A percentile compares a stretch with the other conserved stretches of the same genome.
These are phyloP conservation scores for Perithous albicinctus DNA, from an alignment of 2,888 invertebrate species.

Conservation along the genomic window DNA sequence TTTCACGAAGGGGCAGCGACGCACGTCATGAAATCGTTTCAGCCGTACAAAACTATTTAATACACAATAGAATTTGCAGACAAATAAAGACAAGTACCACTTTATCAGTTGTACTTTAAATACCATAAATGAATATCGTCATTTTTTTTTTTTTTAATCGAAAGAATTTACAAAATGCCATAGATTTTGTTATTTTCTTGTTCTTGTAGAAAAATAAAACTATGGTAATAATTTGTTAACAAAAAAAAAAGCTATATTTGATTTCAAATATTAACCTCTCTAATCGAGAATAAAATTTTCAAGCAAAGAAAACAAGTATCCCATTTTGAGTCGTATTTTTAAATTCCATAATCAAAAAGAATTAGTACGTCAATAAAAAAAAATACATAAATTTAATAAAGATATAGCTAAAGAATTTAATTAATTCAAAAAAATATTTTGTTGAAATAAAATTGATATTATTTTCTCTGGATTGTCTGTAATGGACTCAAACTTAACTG, in stretches of 20 bases:
- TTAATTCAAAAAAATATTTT: neutral
- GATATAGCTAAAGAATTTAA: neutral
- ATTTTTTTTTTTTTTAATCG: neutral
- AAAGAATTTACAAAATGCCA: neutral
- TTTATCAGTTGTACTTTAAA: neutral
- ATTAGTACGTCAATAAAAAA: neutral
- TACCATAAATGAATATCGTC: too few species aligned
- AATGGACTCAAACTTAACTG: neutral
- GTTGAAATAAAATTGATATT: neutral
- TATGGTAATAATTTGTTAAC: too few species aligned
- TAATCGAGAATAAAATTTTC: neutral
- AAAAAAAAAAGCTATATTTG: neutral
- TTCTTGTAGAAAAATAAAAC: neutral
- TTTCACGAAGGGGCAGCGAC: constrained; percentile 43
- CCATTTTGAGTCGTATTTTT: neutral
- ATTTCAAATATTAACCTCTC: too few species aligned
- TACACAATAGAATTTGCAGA: neutral
- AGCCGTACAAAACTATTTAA: neutral
- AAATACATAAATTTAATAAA: too few species aligned
- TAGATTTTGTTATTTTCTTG: neutral
- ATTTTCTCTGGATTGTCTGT: neutral
- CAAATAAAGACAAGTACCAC: too few species aligned
- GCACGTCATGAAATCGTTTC: constrained; percentile 8
- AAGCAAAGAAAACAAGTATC: neutral
- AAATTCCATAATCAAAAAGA: neutral